Evolutionary conservation across 2,113 vertebrate genomes (phyloP).

Genomic region (Nettapus auritus): DNA sequence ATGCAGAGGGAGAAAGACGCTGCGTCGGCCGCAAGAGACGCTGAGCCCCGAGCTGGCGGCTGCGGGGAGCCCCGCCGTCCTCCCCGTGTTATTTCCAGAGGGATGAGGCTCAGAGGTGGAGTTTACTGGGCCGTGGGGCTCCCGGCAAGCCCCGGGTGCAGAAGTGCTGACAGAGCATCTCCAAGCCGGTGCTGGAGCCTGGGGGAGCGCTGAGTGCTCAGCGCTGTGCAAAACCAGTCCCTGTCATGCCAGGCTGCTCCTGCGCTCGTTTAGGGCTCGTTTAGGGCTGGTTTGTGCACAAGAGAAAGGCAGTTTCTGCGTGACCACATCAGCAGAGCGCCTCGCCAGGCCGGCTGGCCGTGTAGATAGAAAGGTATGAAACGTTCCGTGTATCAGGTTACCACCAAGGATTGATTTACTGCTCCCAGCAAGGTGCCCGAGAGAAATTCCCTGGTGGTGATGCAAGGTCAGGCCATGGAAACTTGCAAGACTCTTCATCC

Average conservation of each 20-base stretch:
- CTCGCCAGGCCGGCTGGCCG: neutral
- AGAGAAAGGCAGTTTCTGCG: neutral
- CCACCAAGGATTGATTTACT: neutral
- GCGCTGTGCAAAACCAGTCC: neutral
- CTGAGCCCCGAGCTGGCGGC: neutral
- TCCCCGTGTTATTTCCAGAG: neutral
- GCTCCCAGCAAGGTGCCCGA: neutral
- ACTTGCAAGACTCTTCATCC: slow-evolving; percentile 16
- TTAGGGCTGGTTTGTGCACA: neutral
- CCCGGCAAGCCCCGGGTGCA: neutral
- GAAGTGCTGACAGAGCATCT: neutral
- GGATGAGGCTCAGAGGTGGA: neutral
- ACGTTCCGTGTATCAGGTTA: neutral
- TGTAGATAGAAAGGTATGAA: neutral
- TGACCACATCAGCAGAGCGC: neutral
- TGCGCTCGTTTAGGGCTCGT: neutral
- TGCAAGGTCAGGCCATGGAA: slow-evolving; percentile 19
- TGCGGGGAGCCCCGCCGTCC: neutral
- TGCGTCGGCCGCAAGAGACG: neutral
- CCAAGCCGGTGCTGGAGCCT: neutral
- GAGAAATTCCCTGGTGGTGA: slow-evolving; percentile 33
- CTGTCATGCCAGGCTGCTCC: neutral
- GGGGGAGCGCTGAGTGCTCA: neutral
- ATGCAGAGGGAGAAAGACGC: neutral
- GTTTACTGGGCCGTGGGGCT: neutral